A percentile compares a stretch with the other conserved stretches of the same genome.
Evolutionary conservation across 2,113 vertebrate genomes (phyloP).

Genomic region (Salvator merianae): DNA sequence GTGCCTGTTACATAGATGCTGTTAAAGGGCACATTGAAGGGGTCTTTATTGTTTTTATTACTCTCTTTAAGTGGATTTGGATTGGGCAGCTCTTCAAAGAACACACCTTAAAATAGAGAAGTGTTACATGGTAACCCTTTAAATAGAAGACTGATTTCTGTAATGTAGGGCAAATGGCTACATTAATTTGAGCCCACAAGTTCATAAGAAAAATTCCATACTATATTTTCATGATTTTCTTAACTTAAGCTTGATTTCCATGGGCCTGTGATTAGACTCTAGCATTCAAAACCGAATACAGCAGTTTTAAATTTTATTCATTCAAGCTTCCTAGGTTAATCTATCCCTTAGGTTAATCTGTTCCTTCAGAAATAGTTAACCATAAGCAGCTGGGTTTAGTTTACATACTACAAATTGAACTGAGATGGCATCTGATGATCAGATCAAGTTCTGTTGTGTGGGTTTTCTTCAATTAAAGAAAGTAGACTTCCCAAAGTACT

Average conservation of each 20-base stretch:
- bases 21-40: too few relatives aligned
- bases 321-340: neutral
- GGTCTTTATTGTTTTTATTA: too few relatives aligned
- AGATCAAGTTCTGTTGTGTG: neutral
- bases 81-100: neutral
- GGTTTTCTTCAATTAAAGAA: constrained; percentile 1
- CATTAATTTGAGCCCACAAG: neutral
- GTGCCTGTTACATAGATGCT: too few relatives aligned
- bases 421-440: constrained; percentile 6
- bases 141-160: neutral
- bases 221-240: neutral
- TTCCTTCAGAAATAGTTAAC: neutral
- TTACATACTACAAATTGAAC: constrained; percentile 1
- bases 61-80: neutral
- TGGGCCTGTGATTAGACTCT: neutral
- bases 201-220: neutral
- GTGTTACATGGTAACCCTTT: neutral
- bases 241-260: neutral
- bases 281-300: too few relatives aligned
- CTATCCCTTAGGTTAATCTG: neutral
- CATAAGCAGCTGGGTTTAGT: neutral
- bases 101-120: too few relatives aligned
- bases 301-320: neutral
- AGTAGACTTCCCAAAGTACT: neutral
- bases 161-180: neutral